Evolutionary conservation across 2,888 invertebrate species (phyloP), one percentile per base, ranked within the genome.

Genomic region (Heliothis peltigera): DNA sequence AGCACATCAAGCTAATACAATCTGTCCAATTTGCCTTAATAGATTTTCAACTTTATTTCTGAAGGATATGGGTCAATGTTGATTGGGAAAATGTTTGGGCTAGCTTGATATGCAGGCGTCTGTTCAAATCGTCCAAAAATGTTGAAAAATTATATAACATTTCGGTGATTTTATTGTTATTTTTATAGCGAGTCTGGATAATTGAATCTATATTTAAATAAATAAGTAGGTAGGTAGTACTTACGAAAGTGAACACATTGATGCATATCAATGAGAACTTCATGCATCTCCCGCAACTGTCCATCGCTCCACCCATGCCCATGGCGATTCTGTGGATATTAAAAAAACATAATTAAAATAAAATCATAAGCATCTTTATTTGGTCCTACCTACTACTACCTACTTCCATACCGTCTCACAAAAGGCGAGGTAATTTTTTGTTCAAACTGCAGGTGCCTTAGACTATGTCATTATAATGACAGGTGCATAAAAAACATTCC

Each of bases 211-310:
- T n/a, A n/a, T n/a, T n/a, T n/a, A n/a, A n/a, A n/a, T n/a, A n/a
- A n/a, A n/a, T n/a, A n/a, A n/a, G n/a, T n/a, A n/a, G n/a, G n/a
- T n/a, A n/a, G 52, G 22, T 25, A 7, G 17, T 89, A 97, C 98
- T 98, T 96, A 98, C 98, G 89, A 98, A 97, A 84, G 98, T 98
- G 21, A 98, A 89, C 65, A 98, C 96, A 91, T 98, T 98, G 69
- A 97, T 96, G 71, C 97, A 95, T 89, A 98, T 98, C 85, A 98
- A 95, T 79, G 97, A 96, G 91, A 97, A 97, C 91, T 98, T 98
- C 95, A 98, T 97, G 87, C 97, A 98, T 84, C 97, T 97, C 75
- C 98, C 98, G 89, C 98, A 98, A 89, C 98, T 97, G 91, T 98
- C 98, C 97, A 98, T 97, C 86, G 97, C 97, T 74, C 97, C 96